phyloP scores from a whole-genome alignment of 92 coral and sea anemone genomes.

The Zoanthus sansibaricus region DNA sequence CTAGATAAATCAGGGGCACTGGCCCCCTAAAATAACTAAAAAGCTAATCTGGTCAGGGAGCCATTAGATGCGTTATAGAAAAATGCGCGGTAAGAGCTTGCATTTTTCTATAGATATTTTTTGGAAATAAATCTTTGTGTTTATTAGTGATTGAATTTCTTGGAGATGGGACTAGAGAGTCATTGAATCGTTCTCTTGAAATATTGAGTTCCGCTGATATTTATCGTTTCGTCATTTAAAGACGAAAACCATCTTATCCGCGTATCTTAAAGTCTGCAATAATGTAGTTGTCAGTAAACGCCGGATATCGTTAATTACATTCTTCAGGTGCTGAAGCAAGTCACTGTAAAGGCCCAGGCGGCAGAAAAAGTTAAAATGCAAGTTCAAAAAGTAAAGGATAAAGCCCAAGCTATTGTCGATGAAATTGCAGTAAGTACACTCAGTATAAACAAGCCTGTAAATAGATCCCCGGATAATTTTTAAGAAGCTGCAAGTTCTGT shows the following conservation, averaged over 20 bases:
- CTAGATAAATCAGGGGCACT: too few relatives aligned
- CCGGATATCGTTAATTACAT: too few relatives aligned
- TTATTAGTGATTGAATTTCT: constrained; percentile 9
- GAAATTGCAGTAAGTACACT: constrained; percentile 88
- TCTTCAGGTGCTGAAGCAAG: constrained; percentile 89
- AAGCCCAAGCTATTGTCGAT: constrained; percentile 97
- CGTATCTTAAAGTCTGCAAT: too few relatives aligned
- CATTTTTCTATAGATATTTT: background rate
- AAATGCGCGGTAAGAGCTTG: background rate
- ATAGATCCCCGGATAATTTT: too few relatives aligned
- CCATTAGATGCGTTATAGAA: background rate
- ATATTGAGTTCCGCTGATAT: background rate
- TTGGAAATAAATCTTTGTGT: background rate
- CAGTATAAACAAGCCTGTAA: too few relatives aligned
- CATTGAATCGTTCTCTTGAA: too few relatives aligned
- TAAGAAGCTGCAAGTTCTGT: too few relatives aligned
- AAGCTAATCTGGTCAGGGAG: background rate
- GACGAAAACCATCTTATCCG: too few relatives aligned
- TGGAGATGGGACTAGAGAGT: background rate
- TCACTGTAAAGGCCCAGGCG: constrained; percentile 97
- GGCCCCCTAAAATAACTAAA: too few relatives aligned
- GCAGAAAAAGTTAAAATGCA: constrained; percentile 98
- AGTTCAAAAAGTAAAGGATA: constrained; percentile 98
- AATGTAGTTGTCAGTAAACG: too few relatives aligned
- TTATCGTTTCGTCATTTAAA: too few relatives aligned